Conservation (phyloP, 2,113 vertebrate genomes). For the Pogona vitticeps region DNA sequence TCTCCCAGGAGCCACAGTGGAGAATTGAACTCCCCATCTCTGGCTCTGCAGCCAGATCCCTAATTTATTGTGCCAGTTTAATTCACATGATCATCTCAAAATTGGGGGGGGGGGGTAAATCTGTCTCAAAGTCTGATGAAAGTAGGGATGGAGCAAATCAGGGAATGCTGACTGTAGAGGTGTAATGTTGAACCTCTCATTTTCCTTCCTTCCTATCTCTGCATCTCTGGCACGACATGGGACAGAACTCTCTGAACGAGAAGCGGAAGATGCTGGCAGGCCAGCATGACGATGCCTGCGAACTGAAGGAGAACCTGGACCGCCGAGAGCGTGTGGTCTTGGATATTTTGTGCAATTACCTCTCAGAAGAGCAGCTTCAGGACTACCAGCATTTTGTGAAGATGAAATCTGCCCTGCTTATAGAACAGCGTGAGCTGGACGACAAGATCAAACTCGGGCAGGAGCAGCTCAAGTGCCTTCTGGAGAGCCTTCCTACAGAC, state of each 20-base stretch:
- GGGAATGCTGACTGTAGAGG: too few species aligned
- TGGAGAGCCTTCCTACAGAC: conserved; percentile 81
- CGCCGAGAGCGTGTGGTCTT: conserved; percentile 87
- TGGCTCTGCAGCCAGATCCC: too few species aligned
- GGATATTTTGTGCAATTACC: conserved; percentile 84
- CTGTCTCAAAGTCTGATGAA: too few species aligned
- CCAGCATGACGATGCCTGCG: conserved; percentile 92
- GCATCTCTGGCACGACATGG: not conserved
- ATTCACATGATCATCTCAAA: too few species aligned
- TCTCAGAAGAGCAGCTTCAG: conserved; percentile 82
- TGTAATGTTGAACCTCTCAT: not conserved
- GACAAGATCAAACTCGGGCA: conserved; percentile 89
- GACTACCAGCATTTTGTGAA: conserved; percentile 89
- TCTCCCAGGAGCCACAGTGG: too few species aligned
- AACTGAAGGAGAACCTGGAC: conserved; percentile 97
- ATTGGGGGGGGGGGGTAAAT: too few species aligned
- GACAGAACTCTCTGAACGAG: conserved; percentile 85
- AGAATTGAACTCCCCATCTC: too few species aligned
- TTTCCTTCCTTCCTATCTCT: not conserved
- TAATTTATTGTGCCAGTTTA: too few species aligned
- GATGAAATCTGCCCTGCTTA: conserved; percentile 89
- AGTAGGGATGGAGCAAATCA: too few species aligned
- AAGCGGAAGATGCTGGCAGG: conserved; percentile 87
- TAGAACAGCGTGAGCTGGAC: conserved; percentile 90
- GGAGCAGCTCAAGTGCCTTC: conserved; percentile 87